A percentile compares a stretch with the other conserved stretches of the same genome.
Evolutionary conservation across 2,888 invertebrate genomes (phyloP).

Genomic region (Ornithoptera alexandrae): DNA sequence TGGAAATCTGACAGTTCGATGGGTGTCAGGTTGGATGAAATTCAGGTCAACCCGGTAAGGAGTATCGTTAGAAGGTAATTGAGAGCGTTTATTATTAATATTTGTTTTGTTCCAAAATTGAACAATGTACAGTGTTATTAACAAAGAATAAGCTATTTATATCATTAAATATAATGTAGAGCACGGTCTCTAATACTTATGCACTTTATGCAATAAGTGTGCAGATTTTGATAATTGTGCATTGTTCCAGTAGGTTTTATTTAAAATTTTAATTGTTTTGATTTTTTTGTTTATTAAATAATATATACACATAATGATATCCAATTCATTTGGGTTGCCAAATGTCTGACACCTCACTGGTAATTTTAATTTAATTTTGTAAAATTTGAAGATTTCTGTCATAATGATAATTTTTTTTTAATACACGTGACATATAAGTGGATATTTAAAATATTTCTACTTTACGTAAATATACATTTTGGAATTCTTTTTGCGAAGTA

Average conservation of each 20-base stretch:
- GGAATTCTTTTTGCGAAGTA: neutral
- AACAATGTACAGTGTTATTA: neutral
- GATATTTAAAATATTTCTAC: neutral
- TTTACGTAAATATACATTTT: neutral
- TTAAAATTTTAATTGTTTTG: too few species aligned
- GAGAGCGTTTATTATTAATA: slow-evolving; percentile 16
- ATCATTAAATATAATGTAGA: neutral
- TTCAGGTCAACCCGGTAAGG: slow-evolving; percentile 52
- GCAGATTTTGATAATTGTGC: too few species aligned
- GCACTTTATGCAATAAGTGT: neutral
- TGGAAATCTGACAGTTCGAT: slow-evolving; percentile 69
- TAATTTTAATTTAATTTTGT: too few species aligned
- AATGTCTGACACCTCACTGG: too few species aligned
- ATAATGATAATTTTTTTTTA: neutral
- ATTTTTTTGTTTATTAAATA: too few species aligned
- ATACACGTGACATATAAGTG: neutral
- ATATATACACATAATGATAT: too few species aligned
- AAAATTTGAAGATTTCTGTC: neutral
- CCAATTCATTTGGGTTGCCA: too few species aligned
- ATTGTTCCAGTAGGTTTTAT: too few species aligned
- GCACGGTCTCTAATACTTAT: neutral
- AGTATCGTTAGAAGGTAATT: slow-evolving; percentile 21
- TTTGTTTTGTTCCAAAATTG: neutral
- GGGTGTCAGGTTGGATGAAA: slow-evolving; percentile 51
- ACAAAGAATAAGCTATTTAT: neutral